Base-by-base conservation (phyloP, 2,113 vertebrate genomes). In the Pipa parva region DNA sequence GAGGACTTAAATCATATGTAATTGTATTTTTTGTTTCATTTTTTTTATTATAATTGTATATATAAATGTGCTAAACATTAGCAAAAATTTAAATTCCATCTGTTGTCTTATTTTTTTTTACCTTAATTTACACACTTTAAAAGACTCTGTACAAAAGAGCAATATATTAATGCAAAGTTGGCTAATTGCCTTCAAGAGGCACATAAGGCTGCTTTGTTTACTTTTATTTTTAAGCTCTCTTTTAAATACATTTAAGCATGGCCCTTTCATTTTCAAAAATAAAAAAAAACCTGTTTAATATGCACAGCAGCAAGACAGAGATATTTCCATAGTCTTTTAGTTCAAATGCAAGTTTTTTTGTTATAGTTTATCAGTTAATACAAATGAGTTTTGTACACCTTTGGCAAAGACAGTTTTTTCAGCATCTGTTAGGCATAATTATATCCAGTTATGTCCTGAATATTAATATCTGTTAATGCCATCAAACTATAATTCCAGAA, bases 381-480 rank as follows among this genome's bases (percentile, higher is more conserved):
- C 37, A 56, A 50, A 37, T 39, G 28, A 68, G 51, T 56, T 59
- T 22, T 42, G 5, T 29, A 22, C 28, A 20, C 37, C 37, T 46
- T 27, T 68, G 46, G n/a, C 51, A 36, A 77, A 20, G 25, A 71
- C 31, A 42, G 71, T 75, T 27, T 61, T 71, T 76, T 68, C 50
- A 85, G 78, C 77, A 83, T 75, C 73, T 85, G 74, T 72, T 66
- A 74, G 73, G 29, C 73, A 72, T 74, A 79, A 79, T 81, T 74
- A 74, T 76, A 84, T 78, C 79, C 80, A 81, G 66, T 28, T 57
- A 76, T 48, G 0, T 71, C 75, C 78, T 76, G 76, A 80, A 78
- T 87, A 84, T 81, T 83, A 85, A 79, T 81, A 76, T 71, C 72
- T 73, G 11, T 66, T 79, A 79, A 67, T 79, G 74, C 73, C 64